Conservation (phyloP, 1,140 invertebrate genomes). For the Hetaerina americana region DNA sequence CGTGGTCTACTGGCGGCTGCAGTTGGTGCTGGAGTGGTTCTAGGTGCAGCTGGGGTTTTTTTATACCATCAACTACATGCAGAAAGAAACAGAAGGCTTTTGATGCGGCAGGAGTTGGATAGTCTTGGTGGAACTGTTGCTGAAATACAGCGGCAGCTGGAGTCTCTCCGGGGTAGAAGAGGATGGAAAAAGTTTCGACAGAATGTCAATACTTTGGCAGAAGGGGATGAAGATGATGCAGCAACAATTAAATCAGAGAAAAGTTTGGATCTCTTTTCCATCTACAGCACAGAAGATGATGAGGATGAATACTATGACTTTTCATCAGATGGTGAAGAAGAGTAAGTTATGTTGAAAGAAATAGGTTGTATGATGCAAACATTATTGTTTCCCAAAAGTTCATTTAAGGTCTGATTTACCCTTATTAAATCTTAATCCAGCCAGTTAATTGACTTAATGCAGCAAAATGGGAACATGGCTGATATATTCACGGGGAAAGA, state of each 20-base stretch:
- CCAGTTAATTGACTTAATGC: no score
- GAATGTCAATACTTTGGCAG: slow-evolving; percentile 15
- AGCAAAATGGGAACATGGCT: no score
- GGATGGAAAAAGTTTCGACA: slow-evolving; percentile 30
- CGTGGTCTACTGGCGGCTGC: slow-evolving; percentile 20
- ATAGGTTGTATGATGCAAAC: no score
- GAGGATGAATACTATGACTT: slow-evolving; percentile 35
- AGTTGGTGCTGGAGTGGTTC: slow-evolving; percentile 40
- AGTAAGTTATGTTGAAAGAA: no score
- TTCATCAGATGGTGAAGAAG: slow-evolving; percentile 26
- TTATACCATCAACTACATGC: slow-evolving; percentile 46
- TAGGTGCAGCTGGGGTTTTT: slow-evolving; percentile 45
- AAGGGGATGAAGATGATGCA: slow-evolving; percentile 25
- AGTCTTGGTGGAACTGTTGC: slow-evolving; percentile 35
- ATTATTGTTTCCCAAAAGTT: no score
- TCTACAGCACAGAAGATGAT: slow-evolving; percentile 27
- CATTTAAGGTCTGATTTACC: no score
- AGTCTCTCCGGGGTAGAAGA: slow-evolving; percentile 30
- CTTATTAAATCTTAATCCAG: no score
- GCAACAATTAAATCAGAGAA: slow-evolving; percentile 19
- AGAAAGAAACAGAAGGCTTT: slow-evolving; percentile 35
- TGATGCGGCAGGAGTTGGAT: slow-evolving; percentile 33
- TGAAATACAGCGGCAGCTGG: slow-evolving; percentile 35
- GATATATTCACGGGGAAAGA: no score
- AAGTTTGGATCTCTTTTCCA: slow-evolving; percentile 24